These are phyloP conservation scores for Alosa alosa DNA, from an alignment of 2,113 vertebrate species.

Conservation along the genomic window DNA sequence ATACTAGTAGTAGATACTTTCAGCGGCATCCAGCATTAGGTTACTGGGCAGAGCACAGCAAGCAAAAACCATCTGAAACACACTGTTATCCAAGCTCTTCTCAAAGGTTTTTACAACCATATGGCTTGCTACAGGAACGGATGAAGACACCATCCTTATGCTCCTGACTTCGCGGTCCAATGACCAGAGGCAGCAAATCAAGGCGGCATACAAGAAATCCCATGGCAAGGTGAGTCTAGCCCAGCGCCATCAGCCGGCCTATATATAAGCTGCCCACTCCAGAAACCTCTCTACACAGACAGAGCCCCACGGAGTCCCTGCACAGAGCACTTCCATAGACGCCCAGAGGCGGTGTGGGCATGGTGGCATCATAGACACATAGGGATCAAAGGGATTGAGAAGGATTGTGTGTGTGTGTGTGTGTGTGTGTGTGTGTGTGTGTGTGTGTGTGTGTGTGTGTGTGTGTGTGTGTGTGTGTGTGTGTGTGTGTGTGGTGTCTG, in stretches of 20 bases:
- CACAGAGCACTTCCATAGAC: background rate
- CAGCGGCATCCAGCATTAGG: background rate
- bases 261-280: background rate
- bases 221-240: conserved; percentile 80
- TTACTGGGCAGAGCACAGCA: background rate
- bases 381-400: background rate
- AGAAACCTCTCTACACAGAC: background rate
- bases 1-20: background rate
- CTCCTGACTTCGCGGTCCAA: conserved; percentile 83
- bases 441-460: background rate
- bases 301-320: background rate
- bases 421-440: background rate
- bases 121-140: conserved; percentile 76
- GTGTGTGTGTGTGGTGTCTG: background rate
- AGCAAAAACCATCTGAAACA: background rate
- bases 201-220: conserved; percentile 81
- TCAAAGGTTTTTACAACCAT: background rate
- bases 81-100: background rate
- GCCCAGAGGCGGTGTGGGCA: background rate
- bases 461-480: background rate
- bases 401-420: background rate
- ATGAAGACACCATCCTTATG: conserved; percentile 85
- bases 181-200: conserved; percentile 86
- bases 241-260: background rate
- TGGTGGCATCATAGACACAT: background rate